Conservation (phyloP, 2,888 invertebrate genomes). For the Melanostoma mellinum region DNA sequence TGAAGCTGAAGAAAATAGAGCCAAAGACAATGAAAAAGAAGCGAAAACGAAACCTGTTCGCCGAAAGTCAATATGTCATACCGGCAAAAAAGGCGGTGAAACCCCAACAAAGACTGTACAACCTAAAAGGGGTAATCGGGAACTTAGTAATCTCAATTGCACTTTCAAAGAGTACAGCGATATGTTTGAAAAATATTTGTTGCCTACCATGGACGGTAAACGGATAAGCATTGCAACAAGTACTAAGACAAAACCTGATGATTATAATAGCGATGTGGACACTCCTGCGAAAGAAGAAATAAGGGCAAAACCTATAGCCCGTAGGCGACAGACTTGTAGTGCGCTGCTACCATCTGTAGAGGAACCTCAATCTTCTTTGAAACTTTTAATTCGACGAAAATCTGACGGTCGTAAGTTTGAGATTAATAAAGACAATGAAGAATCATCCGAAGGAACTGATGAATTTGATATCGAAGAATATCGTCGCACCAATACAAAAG, state of each 20-base stretch:
- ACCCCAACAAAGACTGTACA: conserved; percentile 1
- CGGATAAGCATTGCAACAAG: conserved; percentile 12
- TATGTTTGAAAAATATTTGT: conserved; percentile 47
- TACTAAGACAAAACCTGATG: not conserved
- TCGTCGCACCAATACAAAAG: not conserved
- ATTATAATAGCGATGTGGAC: not conserved
- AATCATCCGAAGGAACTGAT: conserved; percentile 18
- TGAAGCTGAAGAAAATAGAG: not conserved
- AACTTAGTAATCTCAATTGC: conserved; percentile 56
- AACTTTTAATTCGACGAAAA: conserved; percentile 31
- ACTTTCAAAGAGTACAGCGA: conserved; percentile 46
- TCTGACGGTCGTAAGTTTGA: conserved; percentile 23
- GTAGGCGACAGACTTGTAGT: conserved; percentile 45
- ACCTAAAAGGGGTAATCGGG: conserved; percentile 26
- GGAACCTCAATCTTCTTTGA: not conserved
- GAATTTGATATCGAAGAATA: conserved; percentile 37
- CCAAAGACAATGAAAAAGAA: not conserved
- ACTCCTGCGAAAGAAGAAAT: not conserved
- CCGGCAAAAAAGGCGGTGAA: not conserved
- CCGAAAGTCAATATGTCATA: not conserved
- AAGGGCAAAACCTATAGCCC: conserved; percentile 27
- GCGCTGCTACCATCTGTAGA: not conserved
- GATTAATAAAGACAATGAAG: not conserved
- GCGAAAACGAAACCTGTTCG: not conserved
- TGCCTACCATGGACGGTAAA: conserved; percentile 41